Conservation (phyloP, 2,888 invertebrate species). For the Drosophila emarginata region DNA sequence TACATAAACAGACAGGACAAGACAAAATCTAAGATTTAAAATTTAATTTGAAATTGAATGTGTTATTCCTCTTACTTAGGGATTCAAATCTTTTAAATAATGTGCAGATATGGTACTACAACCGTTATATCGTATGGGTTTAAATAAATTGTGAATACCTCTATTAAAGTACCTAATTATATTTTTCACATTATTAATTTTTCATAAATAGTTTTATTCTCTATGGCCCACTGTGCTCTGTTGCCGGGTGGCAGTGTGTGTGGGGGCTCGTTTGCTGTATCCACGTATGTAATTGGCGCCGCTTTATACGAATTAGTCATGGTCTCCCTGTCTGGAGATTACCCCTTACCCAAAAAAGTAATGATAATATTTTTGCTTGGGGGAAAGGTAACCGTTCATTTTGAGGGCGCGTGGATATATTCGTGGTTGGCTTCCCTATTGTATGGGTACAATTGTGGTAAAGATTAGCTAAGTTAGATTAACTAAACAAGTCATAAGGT, state of each 20-base stretch:
- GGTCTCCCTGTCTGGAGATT: slow-evolving; percentile 13
- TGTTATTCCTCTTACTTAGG: too few species aligned
- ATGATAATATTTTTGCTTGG: slow-evolving; percentile 4
- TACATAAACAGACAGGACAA: not conserved
- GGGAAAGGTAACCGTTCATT: slow-evolving; percentile 10
- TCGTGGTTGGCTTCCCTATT: not conserved
- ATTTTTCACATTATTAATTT: slow-evolving; percentile 27
- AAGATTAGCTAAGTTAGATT: slow-evolving; percentile 29
- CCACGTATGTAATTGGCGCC: slow-evolving; percentile 30
- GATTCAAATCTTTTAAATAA: too few species aligned
- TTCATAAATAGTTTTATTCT: not conserved
- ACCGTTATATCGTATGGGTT: too few species aligned
- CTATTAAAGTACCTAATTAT: not conserved
- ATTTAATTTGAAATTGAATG: too few species aligned
- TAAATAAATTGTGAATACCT: too few species aligned
- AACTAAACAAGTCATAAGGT: slow-evolving; percentile 16
- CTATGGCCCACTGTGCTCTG: slow-evolving; percentile 13
- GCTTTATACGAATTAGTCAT: slow-evolving; percentile 40
- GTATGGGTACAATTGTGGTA: not conserved
- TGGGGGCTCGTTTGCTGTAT: not conserved
- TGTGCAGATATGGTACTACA: too few species aligned
- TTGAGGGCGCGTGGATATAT: not conserved
- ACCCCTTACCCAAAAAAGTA: slow-evolving; percentile 16
- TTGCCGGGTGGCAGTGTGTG: slow-evolving; percentile 24
- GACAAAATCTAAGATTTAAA: too few species aligned